A percentile compares a stretch with the other conserved stretches of the same genome.
Conservation (phyloP, 2,797 vertebrate species). For the Protosalanx chinensis region DNA sequence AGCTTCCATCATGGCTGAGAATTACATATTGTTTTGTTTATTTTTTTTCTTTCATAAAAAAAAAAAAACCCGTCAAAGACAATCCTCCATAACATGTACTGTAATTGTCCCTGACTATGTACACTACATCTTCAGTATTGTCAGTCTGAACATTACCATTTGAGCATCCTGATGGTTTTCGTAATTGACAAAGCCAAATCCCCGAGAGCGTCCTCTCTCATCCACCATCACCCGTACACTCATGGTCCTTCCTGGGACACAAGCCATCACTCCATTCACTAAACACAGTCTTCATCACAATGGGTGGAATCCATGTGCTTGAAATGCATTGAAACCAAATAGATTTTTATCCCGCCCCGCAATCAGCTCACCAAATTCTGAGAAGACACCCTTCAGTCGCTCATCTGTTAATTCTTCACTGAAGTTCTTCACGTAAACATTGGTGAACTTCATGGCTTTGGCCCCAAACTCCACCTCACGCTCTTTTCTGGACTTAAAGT, state of each 20-base stretch:
- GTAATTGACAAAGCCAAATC: slow-evolving; percentile 96
- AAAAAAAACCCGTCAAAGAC: too few species aligned
- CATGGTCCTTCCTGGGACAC: slow-evolving; percentile 80
- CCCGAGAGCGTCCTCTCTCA: slow-evolving; percentile 78
- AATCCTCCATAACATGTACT: background rate
- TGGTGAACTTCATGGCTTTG: slow-evolving; percentile 88
- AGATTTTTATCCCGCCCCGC: background rate
- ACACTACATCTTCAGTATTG: too few species aligned
- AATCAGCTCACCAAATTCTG: slow-evolving; percentile 78
- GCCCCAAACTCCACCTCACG: slow-evolving; percentile 87
- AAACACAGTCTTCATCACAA: background rate
- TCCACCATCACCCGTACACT: slow-evolving; percentile 97
- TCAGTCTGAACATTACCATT: slow-evolving; percentile 73
- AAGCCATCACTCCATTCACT: background rate
- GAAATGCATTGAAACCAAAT: background rate
- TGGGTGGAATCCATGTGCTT: background rate
- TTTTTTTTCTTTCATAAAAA: too few species aligned
- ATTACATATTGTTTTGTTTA: too few species aligned
- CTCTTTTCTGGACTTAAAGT: slow-evolving; percentile 94
- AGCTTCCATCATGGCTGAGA: too few species aligned
- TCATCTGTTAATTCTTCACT: slow-evolving; percentile 82
- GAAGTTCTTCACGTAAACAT: slow-evolving; percentile 98
- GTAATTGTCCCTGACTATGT: background rate
- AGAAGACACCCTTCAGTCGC: slow-evolving; percentile 83
- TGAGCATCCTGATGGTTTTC: slow-evolving; percentile 91